phyloP scores from a whole-genome alignment of 1,140 invertebrate genomes.

The Cotesia glomerata region DNA sequence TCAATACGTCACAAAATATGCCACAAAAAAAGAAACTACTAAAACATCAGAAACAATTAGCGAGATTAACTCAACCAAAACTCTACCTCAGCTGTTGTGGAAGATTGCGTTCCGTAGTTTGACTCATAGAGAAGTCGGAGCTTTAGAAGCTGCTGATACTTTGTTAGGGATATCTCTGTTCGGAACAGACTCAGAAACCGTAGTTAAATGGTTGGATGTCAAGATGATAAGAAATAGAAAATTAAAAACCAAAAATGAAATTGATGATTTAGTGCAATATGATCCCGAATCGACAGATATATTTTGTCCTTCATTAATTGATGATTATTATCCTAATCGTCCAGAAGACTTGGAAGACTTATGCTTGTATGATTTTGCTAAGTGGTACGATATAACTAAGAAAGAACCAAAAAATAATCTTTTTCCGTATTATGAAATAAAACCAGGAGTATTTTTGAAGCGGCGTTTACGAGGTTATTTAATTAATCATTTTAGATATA shows the following conservation, averaged over 20 bases:
- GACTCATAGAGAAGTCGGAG: not conserved
- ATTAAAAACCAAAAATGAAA: not conserved
- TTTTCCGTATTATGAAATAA: no score
- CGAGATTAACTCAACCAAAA: not conserved
- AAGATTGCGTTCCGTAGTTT: not conserved
- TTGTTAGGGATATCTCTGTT: not conserved
- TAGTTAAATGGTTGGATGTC: not conserved
- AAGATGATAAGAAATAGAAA: not conserved
- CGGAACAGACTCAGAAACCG: conserved; percentile 5
- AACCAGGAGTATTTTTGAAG: no score
- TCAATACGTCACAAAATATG: not conserved
- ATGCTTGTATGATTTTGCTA: no score
- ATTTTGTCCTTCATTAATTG: no score
- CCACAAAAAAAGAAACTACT: not conserved
- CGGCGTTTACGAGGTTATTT: not conserved
- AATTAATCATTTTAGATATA: no score
- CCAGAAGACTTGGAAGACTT: no score
- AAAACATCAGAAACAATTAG: not conserved
- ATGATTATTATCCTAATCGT: no score
- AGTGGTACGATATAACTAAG: not conserved
- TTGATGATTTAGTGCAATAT: not conserved
- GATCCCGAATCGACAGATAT: no score
- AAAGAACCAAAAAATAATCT: not conserved
- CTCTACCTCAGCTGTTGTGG: not conserved
- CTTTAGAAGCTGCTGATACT: not conserved